Evolutionary conservation across 2,113 vertebrate species (phyloP).

Genomic region (Serinus canaria): DNA sequence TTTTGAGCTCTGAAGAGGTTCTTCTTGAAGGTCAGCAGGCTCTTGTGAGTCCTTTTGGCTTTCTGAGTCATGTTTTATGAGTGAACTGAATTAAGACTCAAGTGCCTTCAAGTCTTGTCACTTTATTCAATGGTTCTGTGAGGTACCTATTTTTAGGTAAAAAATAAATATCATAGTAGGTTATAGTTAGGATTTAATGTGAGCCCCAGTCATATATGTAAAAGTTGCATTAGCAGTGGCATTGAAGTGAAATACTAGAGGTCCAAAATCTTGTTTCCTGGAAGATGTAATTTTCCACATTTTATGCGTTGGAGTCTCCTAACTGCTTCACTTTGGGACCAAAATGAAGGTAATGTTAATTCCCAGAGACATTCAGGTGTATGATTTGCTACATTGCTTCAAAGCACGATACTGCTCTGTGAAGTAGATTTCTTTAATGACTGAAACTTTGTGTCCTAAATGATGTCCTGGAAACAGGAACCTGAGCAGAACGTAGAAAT

Average conservation of each 20-base stretch:
- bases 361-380: rapidly evolving
- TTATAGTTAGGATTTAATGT: background rate
- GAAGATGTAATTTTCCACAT: background rate
- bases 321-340: background rate
- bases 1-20: background rate
- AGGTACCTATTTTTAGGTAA: background rate
- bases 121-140: background rate
- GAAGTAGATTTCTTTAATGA: background rate
- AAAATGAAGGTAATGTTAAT: background rate
- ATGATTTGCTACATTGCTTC: background rate
- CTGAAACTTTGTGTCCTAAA: background rate
- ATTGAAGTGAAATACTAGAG: background rate
- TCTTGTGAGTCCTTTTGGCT: background rate
- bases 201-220: background rate
- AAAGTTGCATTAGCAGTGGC: background rate
- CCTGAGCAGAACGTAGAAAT: background rate
- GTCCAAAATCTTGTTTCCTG: background rate
- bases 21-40: background rate
- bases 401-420: background rate
- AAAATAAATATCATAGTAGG: background rate
- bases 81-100: background rate
- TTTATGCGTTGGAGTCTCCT: background rate
- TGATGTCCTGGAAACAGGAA: background rate
- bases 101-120: background rate
- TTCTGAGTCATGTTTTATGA: background rate